Evolutionary conservation across 2,797 vertebrate species (phyloP).

Genomic region (Scolopax rusticola): DNA sequence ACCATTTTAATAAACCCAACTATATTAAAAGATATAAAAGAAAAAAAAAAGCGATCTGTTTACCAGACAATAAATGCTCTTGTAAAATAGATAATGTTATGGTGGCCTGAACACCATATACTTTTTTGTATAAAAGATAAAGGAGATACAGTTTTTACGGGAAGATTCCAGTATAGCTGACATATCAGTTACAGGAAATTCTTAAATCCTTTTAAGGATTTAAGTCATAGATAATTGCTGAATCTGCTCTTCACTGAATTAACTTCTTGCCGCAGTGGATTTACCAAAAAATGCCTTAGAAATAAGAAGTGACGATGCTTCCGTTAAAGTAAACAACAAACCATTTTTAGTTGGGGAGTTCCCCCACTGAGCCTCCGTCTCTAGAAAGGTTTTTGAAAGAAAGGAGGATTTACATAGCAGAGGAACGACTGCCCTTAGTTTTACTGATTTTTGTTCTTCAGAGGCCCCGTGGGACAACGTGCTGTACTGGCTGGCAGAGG

Average conservation of each 20-base stretch:
- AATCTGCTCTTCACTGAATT: background rate
- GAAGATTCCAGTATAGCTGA: background rate
- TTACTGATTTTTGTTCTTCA: slow-evolving; percentile 46
- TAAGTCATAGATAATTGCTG: background rate
- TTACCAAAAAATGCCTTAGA: background rate
- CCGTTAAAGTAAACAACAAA: background rate
- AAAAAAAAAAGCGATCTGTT: background rate
- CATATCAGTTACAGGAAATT: background rate
- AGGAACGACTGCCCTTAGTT: background rate
- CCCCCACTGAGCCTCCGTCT: background rate
- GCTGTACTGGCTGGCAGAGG: slow-evolving; percentile 86
- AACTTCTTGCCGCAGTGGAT: background rate
- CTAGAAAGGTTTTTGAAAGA: background rate
- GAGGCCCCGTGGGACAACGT: slow-evolving; percentile 82
- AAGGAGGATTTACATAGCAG: background rate
- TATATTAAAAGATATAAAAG: background rate
- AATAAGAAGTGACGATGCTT: background rate
- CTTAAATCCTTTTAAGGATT: background rate
- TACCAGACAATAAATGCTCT: background rate
- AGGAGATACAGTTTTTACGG: background rate
- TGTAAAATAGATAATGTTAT: background rate
- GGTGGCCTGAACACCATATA: background rate
- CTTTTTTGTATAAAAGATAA: background rate
- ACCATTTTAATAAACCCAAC: no score
- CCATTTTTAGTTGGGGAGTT: background rate